Evolutionary conservation across 2,113 vertebrate species (phyloP).

Genomic region (Syrrhaptes paradoxus): DNA sequence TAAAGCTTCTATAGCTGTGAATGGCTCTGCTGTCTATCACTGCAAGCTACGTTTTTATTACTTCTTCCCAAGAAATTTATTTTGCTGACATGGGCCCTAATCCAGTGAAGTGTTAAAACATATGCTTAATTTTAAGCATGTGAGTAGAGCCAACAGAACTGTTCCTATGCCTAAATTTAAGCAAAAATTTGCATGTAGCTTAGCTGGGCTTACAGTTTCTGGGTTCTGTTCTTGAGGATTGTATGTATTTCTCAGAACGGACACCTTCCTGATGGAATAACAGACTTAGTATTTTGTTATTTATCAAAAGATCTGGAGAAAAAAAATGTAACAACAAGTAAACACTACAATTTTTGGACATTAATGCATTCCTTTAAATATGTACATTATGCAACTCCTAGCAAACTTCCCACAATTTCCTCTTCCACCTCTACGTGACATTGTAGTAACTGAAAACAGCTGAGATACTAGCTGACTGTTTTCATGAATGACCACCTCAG

Average conservation of each 20-base stretch:
- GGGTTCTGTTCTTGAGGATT: not conserved
- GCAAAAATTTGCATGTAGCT: slow-evolving; percentile 1
- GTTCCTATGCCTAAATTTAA: slow-evolving; percentile 30
- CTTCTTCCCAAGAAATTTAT: slow-evolving; percentile 61
- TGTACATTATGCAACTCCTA: not conserved
- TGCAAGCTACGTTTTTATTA: slow-evolving; percentile 54
- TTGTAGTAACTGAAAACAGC: not conserved
- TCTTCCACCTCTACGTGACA: not conserved
- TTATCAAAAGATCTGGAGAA: not conserved
- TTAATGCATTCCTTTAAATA: not conserved
- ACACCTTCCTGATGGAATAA: not conserved
- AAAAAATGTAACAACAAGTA: not conserved
- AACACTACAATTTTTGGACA: not conserved
- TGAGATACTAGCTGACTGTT: not conserved
- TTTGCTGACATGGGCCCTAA: slow-evolving; percentile 65
- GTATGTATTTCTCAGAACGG: not conserved
- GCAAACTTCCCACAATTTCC: not conserved
- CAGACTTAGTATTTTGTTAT: not conserved
- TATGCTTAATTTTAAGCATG: slow-evolving; percentile 34
- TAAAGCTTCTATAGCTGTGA: slow-evolving; percentile 57
- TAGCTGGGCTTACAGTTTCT: not conserved
- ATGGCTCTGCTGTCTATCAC: slow-evolving; percentile 52
- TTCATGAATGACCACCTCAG: not conserved
- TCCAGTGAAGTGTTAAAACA: slow-evolving; percentile 62
- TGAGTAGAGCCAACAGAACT: slow-evolving; percentile 10